Evolutionary conservation across 2,888 invertebrate genomes (phyloP), one percentile per base, ranked within the genome.

Genomic region (Campoletis raptor): DNA sequence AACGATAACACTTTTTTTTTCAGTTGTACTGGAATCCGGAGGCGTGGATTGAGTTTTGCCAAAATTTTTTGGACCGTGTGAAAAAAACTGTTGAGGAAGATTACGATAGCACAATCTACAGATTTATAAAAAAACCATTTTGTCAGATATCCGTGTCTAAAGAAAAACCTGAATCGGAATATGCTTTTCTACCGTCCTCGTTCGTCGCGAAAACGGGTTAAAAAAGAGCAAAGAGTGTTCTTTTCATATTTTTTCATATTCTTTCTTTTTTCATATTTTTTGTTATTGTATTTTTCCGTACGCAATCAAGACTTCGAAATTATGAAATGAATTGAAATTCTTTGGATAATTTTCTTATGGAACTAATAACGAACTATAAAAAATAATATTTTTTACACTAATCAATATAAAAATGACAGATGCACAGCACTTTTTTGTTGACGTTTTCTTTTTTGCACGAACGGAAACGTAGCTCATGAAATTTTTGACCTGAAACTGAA

Each of bases 21-120:
- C 74, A 80, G 79, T 7, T 0, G 0, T 94, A 94, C 91, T 96
- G 96, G 96, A 93, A 94, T 94, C 95, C 97, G 21, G 95, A 95
- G 87, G 95, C 96, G 0, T 96, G 97, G 91, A 95, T 97, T 88
- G 96, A 96, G 90, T 97, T 97, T 91, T 94, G 96, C 87, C 95
- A 96, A 64, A 93, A 95, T 64, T 96, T 97, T 90, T 93, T 97
- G 1, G 93, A 94, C n/a, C 95, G 95, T 90, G 95, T 97, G 0
- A 95, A 94, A 90, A 81, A 89, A 66, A 90, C 94, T n/a, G 92
- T 95, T 87, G 79, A 57, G 6, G 77, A 90, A 57, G 90, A 94
- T 70, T 87, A 89, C 61, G 52, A 90, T 9, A 30, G 89, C 78
- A 89, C 87, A n/a, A 83, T 92, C 37, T 93, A 93, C 36, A 90